Evolutionary conservation across 2,797 vertebrate species (phyloP).

Genomic region (Sebastes variabilis): DNA sequence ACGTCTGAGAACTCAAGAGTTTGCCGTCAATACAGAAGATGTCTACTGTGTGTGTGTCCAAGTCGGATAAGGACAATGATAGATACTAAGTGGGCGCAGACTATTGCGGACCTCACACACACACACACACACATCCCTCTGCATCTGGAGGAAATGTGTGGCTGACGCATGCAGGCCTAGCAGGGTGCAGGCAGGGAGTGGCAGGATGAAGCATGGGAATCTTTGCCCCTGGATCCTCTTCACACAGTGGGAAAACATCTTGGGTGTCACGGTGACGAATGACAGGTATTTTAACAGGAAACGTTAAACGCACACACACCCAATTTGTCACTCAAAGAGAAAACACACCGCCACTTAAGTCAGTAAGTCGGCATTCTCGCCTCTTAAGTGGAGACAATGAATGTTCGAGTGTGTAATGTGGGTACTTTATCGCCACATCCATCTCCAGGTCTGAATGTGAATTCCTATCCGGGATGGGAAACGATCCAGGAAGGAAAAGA

Average conservation of each 20-base stretch:
- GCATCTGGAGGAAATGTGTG: slow-evolving; percentile 79
- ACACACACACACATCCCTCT: slow-evolving; percentile 4
- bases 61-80: slow-evolving; percentile 19
- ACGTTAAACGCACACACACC: slow-evolving; percentile 1
- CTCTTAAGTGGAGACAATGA: slow-evolving; percentile 8
- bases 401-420: slow-evolving; percentile 5
- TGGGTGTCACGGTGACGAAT: slow-evolving; percentile 59
- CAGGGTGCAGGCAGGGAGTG: slow-evolving; percentile 59
- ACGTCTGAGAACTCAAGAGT: not conserved
- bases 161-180: slow-evolving; percentile 64
- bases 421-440: slow-evolving; percentile 16
- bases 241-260: slow-evolving; percentile 44
- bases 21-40: not conserved
- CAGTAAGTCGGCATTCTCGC: slow-evolving; percentile 21
- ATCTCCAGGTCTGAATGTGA: slow-evolving; percentile 17
- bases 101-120: slow-evolving; percentile 39
- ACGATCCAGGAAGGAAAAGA: not conserved
- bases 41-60: not conserved
- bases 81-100: slow-evolving; percentile 13
- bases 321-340: slow-evolving; percentile 41
- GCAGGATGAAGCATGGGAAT: slow-evolving; percentile 60
- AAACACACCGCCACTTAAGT: slow-evolving; percentile 37
- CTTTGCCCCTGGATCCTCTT: slow-evolving; percentile 46
- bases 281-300: slow-evolving; percentile 56
- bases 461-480: not conserved